Conservation (phyloP, 2,888 invertebrate species). For the Caenorhabditis sinica region DNA sequence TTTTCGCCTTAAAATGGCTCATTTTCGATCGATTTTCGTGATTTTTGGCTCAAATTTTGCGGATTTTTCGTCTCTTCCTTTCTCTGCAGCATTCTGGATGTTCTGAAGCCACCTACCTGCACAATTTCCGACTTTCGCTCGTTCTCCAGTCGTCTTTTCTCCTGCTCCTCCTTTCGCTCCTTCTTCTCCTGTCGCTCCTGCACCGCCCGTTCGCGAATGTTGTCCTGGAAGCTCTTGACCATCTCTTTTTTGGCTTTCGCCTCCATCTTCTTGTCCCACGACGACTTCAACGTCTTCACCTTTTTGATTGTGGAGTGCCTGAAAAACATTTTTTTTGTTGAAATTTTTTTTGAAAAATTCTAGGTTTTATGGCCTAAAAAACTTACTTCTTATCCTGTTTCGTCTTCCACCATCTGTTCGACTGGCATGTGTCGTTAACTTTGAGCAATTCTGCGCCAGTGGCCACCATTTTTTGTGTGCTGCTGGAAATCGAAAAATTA, state of each 20-base stretch:
- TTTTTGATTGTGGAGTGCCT: slow-evolving; percentile 75
- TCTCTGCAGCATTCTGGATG: too few species aligned
- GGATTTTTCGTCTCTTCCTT: background rate
- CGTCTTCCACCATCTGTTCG: slow-evolving; percentile 67
- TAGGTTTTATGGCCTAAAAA: background rate
- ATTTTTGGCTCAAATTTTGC: background rate
- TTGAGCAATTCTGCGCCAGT: slow-evolving; percentile 37
- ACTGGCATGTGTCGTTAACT: slow-evolving; percentile 64
- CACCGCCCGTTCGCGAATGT: slow-evolving; percentile 64
- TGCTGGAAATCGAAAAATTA: too few species aligned
- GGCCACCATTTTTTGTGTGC: slow-evolving; percentile 40
- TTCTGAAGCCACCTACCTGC: slow-evolving; percentile 64
- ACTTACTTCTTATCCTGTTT: slow-evolving; percentile 61
- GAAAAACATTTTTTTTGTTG: slow-evolving; percentile 23
- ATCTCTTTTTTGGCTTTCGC: slow-evolving; percentile 72
- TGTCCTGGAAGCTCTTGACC: slow-evolving; percentile 69
- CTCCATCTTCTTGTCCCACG: slow-evolving; percentile 80
- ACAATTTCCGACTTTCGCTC: slow-evolving; percentile 81
- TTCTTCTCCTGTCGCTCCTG: slow-evolving; percentile 71
- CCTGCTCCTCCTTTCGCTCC: slow-evolving; percentile 77
- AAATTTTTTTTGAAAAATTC: background rate
- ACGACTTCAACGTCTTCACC: slow-evolving; percentile 73
- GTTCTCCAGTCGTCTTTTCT: slow-evolving; percentile 79
- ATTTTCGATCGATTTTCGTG: background rate
- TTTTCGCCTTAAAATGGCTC: background rate